Base-by-base conservation (phyloP, 2,888 invertebrate species). In the Athalia cordata region DNA sequence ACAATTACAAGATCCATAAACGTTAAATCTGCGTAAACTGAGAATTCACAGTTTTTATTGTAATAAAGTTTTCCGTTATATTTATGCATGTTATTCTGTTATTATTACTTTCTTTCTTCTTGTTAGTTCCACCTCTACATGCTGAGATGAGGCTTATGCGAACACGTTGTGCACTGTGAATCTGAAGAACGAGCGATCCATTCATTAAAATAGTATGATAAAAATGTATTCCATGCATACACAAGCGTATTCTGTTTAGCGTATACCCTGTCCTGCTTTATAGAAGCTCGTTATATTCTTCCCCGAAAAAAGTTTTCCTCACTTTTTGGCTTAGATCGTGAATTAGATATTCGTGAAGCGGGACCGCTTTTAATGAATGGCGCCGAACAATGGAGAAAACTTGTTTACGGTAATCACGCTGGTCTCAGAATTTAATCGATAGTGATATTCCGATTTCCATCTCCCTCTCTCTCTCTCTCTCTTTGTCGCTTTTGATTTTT, bases 221-320 rank as follows among this genome's bases (percentile, higher is more conserved):
- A 75, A 75, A 75, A 75, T 75, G 52, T 75, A 75, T 75, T 75
- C 62, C 75, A 75, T 75, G 62, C 75, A 75, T 75, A 62, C 49
- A 50, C 75, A 61, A 75, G 50, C 64, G 52, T 15, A 75, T 75
- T 75, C 75, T 75, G 50, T 64, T 64, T 67, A 66, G 13, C 11
- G 29, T 50, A 29, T 13, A 61, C 29, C 29, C 49, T 62, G 6
- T 59, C 15, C 15, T 62, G 52, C 49, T 59, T 49, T 29, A 62
- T 64, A 52, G 13, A 75, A 75, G 62, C 50, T 64, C 62, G 62
- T 49, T 75, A 49, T 64, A 75, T 50, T 52, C 50, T 43, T n/a
- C 29, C 15, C 11, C 11, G 49, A 13, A 62, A 29, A 29, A 75
- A 75, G 29, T 62, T 59, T 6, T 59, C 72, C n/a, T 45, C 59